phyloP scores from a whole-genome alignment of 2,113 vertebrate genomes.

The Pygoscelis antarcticus region DNA sequence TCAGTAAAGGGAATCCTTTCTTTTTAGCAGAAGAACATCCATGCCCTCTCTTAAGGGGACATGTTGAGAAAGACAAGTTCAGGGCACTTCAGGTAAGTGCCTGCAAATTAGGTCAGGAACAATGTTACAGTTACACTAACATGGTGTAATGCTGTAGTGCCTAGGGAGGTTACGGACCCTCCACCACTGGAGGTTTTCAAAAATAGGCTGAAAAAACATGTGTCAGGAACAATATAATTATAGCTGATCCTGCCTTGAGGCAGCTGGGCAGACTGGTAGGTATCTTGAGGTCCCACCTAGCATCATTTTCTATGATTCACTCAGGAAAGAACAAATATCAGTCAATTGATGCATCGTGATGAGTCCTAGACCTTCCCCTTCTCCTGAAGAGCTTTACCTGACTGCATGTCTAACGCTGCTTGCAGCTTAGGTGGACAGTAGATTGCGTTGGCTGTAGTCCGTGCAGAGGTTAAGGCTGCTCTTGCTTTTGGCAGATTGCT shows the following conservation, averaged over 20 bases:
- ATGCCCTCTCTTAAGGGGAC: neutral
- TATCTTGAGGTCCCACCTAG: neutral
- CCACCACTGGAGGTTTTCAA: neutral
- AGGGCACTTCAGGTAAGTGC: neutral
- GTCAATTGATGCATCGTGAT: accelerated
- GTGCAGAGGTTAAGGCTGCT: conserved; percentile 96
- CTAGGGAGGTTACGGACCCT: neutral
- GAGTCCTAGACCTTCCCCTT: accelerated
- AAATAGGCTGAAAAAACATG: neutral
- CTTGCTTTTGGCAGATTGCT: conserved; percentile 98
- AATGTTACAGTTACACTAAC: accelerated
- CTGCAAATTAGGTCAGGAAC: neutral
- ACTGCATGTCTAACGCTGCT: conserved; percentile 98
- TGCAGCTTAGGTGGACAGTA: conserved; percentile 99
- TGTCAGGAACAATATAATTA: neutral
- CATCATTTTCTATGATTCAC: neutral
- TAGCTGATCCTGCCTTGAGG: neutral
- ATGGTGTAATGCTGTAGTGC: neutral
- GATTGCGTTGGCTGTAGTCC: conserved; percentile 97
- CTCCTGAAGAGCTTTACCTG: conserved; percentile 77
- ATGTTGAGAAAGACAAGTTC: neutral
- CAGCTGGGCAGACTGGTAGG: neutral
- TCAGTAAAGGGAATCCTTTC: neutral
- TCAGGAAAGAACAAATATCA: neutral
- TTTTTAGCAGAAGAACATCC: neutral